phyloP scores from a whole-genome alignment of 1,140 invertebrate genomes.

The Drosophila asahinai region DNA sequence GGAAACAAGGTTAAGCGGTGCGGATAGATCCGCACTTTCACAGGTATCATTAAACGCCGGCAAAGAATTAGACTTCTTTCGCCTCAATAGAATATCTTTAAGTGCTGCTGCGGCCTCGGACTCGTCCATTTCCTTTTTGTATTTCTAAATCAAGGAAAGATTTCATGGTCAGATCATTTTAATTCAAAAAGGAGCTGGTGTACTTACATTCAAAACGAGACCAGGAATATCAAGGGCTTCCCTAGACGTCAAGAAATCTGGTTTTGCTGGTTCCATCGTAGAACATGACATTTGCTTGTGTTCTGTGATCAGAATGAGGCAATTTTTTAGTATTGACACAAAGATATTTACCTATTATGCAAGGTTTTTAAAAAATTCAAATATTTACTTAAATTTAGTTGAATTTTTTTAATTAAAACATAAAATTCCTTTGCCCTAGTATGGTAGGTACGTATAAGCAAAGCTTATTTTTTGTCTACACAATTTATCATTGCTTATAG shows the following conservation, averaged over 20 bases:
- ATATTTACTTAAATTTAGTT: too few relatives aligned
- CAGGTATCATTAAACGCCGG: slow-evolving; percentile 65
- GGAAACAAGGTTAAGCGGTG: slow-evolving; percentile 82
- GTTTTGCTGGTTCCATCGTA: slow-evolving; percentile 37
- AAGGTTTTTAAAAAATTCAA: neutral
- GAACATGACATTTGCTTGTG: slow-evolving; percentile 48
- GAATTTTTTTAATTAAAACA: too few relatives aligned
- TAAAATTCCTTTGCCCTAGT: too few relatives aligned
- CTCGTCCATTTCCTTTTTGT: slow-evolving; percentile 66
- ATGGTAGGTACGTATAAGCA: too few relatives aligned
- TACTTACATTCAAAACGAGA: slow-evolving; percentile 42
- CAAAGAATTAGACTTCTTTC: slow-evolving; percentile 64
- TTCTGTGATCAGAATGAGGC: slow-evolving; percentile 8
- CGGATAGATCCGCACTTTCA: slow-evolving; percentile 68
- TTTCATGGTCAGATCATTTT: neutral
- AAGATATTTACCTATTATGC: too few relatives aligned
- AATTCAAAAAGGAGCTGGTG: neutral
- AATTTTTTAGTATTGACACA: neutral
- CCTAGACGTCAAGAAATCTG: slow-evolving; percentile 38
- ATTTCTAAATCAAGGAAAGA: slow-evolving; percentile 54
- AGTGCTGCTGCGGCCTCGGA: slow-evolving; percentile 54
- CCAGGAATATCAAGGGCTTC: slow-evolving; percentile 37
- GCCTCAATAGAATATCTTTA: slow-evolving; percentile 67
- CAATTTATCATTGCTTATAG: too few relatives aligned
- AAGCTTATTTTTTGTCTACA: too few relatives aligned